phyloP scores from a whole-genome alignment of 2,888 invertebrate genomes.

The Lasius fuliginosus region DNA sequence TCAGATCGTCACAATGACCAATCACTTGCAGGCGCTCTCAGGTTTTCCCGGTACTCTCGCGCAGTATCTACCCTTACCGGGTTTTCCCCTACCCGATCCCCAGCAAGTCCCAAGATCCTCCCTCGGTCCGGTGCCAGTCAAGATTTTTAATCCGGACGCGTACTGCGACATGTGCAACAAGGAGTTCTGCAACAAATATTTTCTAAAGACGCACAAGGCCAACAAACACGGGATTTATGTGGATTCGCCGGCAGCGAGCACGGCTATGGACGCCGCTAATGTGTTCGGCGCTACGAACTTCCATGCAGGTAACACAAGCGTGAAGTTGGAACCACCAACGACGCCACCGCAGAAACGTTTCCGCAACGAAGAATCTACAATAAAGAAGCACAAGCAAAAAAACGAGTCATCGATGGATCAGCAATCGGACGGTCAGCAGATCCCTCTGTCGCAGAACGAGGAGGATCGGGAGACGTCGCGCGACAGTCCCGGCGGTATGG shows the following conservation, averaged over 20 bases:
- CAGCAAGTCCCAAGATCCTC: conserved; percentile 87
- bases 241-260: conserved; percentile 85
- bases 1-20: conserved; percentile 70
- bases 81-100: conserved; percentile 87
- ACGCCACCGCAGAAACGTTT: conserved; percentile 89
- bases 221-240: conserved; percentile 98
- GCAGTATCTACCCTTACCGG: conserved; percentile 87
- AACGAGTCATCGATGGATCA: conserved; percentile 84
- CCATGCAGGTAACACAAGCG: conserved; percentile 53
- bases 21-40: conserved; percentile 80
- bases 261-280: conserved; percentile 73
- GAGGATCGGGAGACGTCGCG: conserved; percentile 78
- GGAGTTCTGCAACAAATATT: conserved; percentile 99
- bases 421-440: conserved; percentile 68
- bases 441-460: conserved; percentile 57
- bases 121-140: conserved; percentile 86
- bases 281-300: conserved; percentile 24
- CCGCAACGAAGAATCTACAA: conserved; percentile 90
- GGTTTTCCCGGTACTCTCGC: conserved; percentile 80
- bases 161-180: conserved; percentile 99
- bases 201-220: conserved; percentile 98
- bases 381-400: conserved; percentile 91
- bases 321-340: conserved; percentile 82
- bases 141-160: conserved; percentile 98
- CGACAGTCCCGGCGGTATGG: conserved; percentile 82